Evolutionary conservation across 2,797 vertebrate species (phyloP).

Genomic region (Chelon auratus): DNA sequence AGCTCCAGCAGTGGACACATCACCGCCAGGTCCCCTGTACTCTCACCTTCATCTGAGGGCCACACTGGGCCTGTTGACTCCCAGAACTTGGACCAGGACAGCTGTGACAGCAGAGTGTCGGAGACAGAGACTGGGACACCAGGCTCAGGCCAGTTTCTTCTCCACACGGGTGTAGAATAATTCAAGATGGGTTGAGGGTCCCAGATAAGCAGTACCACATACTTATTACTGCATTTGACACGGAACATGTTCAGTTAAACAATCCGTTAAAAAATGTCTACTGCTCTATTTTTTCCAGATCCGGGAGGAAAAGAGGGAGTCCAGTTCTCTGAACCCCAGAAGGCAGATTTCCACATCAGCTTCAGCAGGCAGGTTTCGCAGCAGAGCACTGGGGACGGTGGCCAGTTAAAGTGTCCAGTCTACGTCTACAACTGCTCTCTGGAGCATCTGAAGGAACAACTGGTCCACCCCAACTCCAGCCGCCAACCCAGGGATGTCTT

Average conservation of each 20-base stretch:
- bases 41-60: constrained; percentile 66
- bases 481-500: constrained; percentile 89
- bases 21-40: constrained; percentile 59
- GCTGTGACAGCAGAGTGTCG: constrained; percentile 39
- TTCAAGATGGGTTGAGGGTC: background rate
- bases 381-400: constrained; percentile 81
- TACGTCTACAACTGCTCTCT: constrained; percentile 96
- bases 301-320: constrained; percentile 80
- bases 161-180: background rate
- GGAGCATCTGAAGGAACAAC: constrained; percentile 91
- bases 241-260: background rate
- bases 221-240: background rate
- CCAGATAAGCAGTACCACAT: background rate
- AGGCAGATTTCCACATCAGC: constrained; percentile 82
- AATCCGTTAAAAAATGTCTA: background rate
- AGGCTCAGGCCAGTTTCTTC: constrained; percentile 75
- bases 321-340: constrained; percentile 84
- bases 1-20: constrained; percentile 59
- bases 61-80: constrained; percentile 19
- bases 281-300: constrained; percentile 58
- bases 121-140: constrained; percentile 71
- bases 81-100: constrained; percentile 51
- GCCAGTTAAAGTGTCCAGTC: constrained; percentile 90
- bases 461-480: constrained; percentile 86
- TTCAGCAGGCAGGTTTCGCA: constrained; percentile 87